A percentile compares a stretch with the other conserved stretches of the same genome.
Conservation (phyloP, 2,113 vertebrate species). For the Tragelaphus strepsiceros region DNA sequence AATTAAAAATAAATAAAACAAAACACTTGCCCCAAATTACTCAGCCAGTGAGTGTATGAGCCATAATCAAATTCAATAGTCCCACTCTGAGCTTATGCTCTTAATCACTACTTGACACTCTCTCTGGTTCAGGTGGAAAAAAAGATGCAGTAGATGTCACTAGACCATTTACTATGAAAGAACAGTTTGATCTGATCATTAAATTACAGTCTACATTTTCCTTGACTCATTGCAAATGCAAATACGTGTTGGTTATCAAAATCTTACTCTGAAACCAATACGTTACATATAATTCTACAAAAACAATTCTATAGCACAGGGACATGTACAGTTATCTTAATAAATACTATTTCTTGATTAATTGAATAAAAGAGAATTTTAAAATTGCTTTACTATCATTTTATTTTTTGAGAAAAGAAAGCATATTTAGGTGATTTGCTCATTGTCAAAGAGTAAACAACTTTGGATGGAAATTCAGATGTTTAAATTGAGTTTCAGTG, state of each 20-base stretch:
- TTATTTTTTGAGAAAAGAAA: background rate
- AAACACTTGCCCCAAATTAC: background rate
- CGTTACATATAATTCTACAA: background rate
- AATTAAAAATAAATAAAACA: background rate
- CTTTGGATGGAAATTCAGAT: background rate
- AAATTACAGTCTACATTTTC: background rate
- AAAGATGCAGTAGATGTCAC: background rate
- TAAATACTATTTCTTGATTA: background rate
- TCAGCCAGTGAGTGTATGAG: background rate
- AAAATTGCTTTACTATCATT: background rate
- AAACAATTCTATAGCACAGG: background rate
- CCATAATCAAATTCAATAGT: background rate
- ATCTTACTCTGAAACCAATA: background rate
- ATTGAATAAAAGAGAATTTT: background rate
- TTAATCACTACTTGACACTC: background rate
- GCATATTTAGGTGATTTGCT: background rate
- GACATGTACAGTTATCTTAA: background rate
- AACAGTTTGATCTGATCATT: background rate
- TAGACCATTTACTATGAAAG: background rate
- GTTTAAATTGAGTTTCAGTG: background rate
- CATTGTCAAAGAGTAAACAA: background rate
- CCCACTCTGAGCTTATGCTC: background rate
- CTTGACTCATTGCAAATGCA: background rate
- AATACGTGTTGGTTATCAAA: background rate
- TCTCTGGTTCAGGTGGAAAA: background rate